Evolutionary conservation across 2,797 vertebrate genomes (phyloP).

Genomic region (Cryptoprocta ferox): DNA sequence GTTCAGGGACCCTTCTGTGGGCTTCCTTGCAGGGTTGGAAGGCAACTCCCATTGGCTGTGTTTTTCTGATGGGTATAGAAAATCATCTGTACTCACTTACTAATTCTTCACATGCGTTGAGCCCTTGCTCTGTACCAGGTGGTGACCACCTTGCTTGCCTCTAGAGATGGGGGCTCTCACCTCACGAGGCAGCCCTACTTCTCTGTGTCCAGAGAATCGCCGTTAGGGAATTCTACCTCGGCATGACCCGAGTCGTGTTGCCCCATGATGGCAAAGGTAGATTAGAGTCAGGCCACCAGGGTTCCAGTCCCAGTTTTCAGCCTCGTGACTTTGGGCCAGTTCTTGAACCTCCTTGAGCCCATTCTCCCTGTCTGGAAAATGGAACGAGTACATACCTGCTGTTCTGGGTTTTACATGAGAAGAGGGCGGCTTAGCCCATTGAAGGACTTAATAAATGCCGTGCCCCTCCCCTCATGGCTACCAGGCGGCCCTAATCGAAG

Average conservation of each 20-base stretch:
- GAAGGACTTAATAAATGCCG: not conserved
- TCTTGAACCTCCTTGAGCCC: not conserved
- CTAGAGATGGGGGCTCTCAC: not conserved
- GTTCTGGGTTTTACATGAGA: not conserved
- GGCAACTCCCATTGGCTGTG: not conserved
- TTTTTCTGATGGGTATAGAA: too few species aligned
- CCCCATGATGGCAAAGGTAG: rapidly evolving
- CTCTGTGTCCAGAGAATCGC: not conserved
- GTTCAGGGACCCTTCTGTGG: not conserved
- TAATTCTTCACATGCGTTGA: not conserved
- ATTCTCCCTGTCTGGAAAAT: not conserved
- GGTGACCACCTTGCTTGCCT: not conserved
- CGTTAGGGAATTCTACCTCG: not conserved
- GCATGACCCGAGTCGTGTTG: rapidly evolving
- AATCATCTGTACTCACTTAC: not conserved
- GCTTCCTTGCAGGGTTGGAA: not conserved
- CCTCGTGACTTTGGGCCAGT: not conserved
- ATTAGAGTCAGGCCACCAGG: rapidly evolving
- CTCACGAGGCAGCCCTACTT: not conserved
- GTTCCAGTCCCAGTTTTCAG: not conserved
- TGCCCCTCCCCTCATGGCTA: not conserved
- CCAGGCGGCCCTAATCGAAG: not conserved
- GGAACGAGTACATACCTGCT: not conserved
- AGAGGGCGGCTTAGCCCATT: not conserved
- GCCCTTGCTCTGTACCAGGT: rapidly evolving